These are phyloP conservation scores for Halesus radiatus DNA, from an alignment of 1,140 invertebrate species.

Conservation along the genomic window DNA sequence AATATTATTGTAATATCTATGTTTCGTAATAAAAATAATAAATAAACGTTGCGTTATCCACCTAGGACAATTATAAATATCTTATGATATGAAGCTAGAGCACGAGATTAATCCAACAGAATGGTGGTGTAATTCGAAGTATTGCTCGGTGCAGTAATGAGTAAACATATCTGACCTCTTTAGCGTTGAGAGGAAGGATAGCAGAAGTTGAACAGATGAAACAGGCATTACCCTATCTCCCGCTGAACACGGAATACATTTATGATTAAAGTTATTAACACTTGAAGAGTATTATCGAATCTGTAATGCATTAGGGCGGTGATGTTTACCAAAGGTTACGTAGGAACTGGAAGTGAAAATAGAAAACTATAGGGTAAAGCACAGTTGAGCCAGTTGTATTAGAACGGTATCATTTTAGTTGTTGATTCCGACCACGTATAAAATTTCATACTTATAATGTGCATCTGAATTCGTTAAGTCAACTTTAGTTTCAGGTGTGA, in stretches of 20 bases:
- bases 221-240: background rate
- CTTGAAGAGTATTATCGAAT: slow-evolving; percentile 37
- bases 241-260: slow-evolving; percentile 3
- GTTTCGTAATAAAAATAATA: too few species aligned
- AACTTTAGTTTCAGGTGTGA: too few species aligned
- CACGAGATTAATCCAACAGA: background rate
- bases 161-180: slow-evolving; percentile 36
- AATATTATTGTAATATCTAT: too few species aligned
- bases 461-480: too few species aligned
- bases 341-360: background rate
- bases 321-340: slow-evolving; percentile 38
- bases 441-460: too few species aligned
- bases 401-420: too few species aligned
- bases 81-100: background rate
- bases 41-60: background rate
- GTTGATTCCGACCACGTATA: too few species aligned
- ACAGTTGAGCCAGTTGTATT: too few species aligned
- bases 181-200: slow-evolving; percentile 30
- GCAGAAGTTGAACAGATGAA: slow-evolving; percentile 3
- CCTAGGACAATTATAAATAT: background rate
- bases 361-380: too few species aligned
- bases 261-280: slow-evolving; percentile 33
- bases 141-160: background rate
- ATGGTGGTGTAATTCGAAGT: background rate
- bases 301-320: slow-evolving; percentile 31